phyloP scores from a whole-genome alignment of 2,888 invertebrate genomes.

The Volucella inflata region DNA sequence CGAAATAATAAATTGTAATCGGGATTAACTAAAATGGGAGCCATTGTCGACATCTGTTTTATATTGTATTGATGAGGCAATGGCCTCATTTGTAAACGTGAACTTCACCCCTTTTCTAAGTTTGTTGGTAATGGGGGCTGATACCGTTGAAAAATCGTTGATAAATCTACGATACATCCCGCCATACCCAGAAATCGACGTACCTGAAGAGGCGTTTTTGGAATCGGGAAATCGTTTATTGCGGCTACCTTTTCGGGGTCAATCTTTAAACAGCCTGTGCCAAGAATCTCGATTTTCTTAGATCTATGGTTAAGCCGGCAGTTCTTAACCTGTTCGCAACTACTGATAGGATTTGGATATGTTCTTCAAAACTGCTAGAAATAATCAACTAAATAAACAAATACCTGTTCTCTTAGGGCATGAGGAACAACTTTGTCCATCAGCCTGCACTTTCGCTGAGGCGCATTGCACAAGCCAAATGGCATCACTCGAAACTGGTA shows the following conservation, averaged over 20 bases:
- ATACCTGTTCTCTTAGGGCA: no score
- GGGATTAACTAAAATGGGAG: constrained; percentile 1
- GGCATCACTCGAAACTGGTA: no score
- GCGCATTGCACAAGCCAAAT: no score
- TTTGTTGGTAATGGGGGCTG: neutral
- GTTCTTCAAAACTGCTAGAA: no score
- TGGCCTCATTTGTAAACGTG: neutral
- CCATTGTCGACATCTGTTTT: neutral
- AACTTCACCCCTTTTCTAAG: constrained; percentile 4
- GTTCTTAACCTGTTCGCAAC: no score
- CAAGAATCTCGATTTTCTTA: no score
- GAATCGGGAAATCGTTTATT: constrained; percentile 7
- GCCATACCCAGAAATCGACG: constrained; percentile 3
- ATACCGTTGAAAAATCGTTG: neutral
- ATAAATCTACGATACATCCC: constrained; percentile 17
- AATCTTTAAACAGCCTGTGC: neutral
- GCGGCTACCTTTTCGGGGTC: neutral
- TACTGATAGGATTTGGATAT: no score
- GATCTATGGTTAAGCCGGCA: no score
- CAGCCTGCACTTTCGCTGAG: no score
- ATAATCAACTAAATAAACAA: no score
- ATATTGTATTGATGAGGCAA: neutral
- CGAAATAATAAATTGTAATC: constrained; percentile 1
- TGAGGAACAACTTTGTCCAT: no score
- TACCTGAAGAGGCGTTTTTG: neutral